These are phyloP conservation scores for Temnothorax unifasciatus DNA, from an alignment of 2,888 invertebrate species.

Conservation along the genomic window DNA sequence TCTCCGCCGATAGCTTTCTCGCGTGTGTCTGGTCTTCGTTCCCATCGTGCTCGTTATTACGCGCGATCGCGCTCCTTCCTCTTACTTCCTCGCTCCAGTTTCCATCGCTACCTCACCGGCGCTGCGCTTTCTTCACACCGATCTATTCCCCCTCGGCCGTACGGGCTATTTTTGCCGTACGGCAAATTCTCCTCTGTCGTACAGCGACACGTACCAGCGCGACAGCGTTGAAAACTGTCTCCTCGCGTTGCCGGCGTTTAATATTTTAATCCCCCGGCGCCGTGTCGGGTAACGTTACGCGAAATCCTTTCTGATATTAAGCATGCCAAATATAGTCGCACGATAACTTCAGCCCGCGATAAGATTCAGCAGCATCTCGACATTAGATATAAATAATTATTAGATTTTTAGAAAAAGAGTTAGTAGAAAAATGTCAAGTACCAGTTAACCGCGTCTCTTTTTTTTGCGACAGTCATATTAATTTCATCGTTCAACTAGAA, in stretches of 20 bases:
- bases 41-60: slow-evolving; percentile 27
- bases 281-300: slow-evolving; percentile 31
- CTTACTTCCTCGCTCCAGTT: slow-evolving; percentile 56
- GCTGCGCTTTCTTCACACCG: slow-evolving; percentile 36
- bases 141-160: slow-evolving; percentile 11
- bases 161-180: slow-evolving; percentile 49
- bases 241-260: slow-evolving; percentile 44
- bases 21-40: slow-evolving; percentile 32
- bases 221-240: slow-evolving; percentile 45
- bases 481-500: slow-evolving; percentile 4
- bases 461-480: neutral
- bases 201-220: slow-evolving; percentile 43
- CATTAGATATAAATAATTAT: neutral
- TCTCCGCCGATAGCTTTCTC: slow-evolving; percentile 37
- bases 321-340: neutral
- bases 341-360: neutral
- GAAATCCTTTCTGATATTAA: slow-evolving; percentile 39
- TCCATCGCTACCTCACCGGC: slow-evolving; percentile 38
- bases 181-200: slow-evolving; percentile 46
- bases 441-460: neutral
- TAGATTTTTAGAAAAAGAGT: neutral
- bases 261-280: slow-evolving; percentile 52
- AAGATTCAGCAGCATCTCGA: neutral
- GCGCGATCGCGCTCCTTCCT: slow-evolving; percentile 37
- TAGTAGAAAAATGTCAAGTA: neutral